Percentiles rank a stretch among this genome's conserved stretches.
phyloP scores from a whole-genome alignment of 2,113 vertebrate species.

The Channa maculata region DNA sequence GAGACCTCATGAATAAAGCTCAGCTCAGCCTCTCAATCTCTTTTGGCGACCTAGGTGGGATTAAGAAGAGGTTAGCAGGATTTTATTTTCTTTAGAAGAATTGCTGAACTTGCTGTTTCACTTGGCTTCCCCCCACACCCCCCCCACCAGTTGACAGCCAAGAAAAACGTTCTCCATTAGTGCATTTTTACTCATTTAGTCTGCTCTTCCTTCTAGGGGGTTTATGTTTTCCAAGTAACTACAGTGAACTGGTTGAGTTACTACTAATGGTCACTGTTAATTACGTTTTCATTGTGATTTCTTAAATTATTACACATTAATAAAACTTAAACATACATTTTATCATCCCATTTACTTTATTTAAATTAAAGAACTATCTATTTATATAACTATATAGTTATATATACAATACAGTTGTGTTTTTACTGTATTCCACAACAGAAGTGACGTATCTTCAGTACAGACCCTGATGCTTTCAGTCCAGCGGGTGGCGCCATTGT shows the following conservation, averaged over 20 bases:
- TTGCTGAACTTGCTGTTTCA: slow-evolving; percentile 20
- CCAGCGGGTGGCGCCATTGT: slow-evolving; percentile 70
- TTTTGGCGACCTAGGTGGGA: slow-evolving; percentile 27
- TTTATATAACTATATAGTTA: too few species aligned
- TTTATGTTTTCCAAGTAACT: not conserved
- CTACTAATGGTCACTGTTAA: not conserved
- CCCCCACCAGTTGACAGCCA: slow-evolving; percentile 11
- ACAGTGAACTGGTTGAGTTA: not conserved
- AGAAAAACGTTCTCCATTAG: slow-evolving; percentile 22
- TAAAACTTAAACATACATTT: not conserved
- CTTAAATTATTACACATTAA: not conserved
- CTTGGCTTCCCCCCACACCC: slow-evolving; percentile 9
- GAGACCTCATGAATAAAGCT: slow-evolving; percentile 42
- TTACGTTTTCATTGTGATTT: too few species aligned
- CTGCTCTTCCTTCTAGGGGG: not conserved
- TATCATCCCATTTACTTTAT: too few species aligned
- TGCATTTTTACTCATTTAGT: not conserved
- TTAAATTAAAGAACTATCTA: too few species aligned
- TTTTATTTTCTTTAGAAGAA: slow-evolving; percentile 44
- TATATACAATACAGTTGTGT: not conserved
- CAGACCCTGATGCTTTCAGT: not conserved
- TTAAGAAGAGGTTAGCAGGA: slow-evolving; percentile 36
- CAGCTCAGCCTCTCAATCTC: slow-evolving; percentile 31
- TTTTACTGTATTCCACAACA: not conserved
- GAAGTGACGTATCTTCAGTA: too few species aligned